Evolutionary conservation across 1,140 invertebrate species (phyloP), one percentile per base, ranked within the genome.

Genomic region (Sinonovacula constricta): DNA sequence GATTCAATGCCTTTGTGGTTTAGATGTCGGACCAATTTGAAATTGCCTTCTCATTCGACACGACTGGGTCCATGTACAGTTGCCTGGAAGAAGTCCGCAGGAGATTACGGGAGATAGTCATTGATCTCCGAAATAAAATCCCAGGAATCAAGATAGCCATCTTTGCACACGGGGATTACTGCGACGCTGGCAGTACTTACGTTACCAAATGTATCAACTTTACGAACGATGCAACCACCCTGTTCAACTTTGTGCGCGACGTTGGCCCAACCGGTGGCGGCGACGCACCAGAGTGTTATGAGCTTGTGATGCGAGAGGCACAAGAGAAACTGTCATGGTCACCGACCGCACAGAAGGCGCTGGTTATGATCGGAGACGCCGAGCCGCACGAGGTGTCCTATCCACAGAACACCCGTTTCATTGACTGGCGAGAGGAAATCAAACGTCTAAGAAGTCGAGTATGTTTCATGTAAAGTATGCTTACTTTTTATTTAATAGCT

Each of bases 351-450:
- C 83, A 86, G 68, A 66, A 85, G n/a, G 60, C 83, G 0, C 72
- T 87, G 31, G 85, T 87, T 36, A 79, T 86, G 80, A 86, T 87
- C 18, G 86, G 86, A 0, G 86, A 87, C 53, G 86, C 86, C 4
- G 60, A 26, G 12, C 86, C 86, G 0, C 86, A 87, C 70, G 76
- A 70, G 24, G 63, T 75, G n/a, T 53, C 36, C 15, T 62, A 78
- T 14, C 3, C 45, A 5, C 67, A 63, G 49, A 75, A 68, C 57
- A 81, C 79, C 36, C 49, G 57, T 14, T 31, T 56, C 18, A 33
- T 69, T 31, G 83, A 85, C 70, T 87, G 86, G 86, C 72, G 74
- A 26, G 70, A 78, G 24, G 84, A 87, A 62, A 56, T 67, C 4
- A 28, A 75, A 3, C 56, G 39, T 22, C 62, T 83, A 10, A 15